A percentile compares a stretch with the other conserved stretches of the same genome.
These are phyloP conservation scores for Drosophila guanche DNA, from an alignment of 1,140 invertebrate species.

Conservation along the genomic window DNA sequence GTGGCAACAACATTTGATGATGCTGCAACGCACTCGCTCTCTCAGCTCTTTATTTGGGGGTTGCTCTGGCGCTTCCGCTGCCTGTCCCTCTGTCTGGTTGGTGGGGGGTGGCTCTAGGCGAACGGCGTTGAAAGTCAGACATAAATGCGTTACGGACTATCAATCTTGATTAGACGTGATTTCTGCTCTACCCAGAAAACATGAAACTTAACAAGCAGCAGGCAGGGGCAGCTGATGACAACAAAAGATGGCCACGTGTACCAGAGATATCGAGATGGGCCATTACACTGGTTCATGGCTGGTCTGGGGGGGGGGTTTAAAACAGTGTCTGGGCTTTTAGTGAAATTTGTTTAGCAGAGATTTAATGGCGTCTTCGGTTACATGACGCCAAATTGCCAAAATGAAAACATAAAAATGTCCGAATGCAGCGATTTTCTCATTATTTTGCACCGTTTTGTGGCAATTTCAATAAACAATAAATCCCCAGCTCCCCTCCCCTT, in stretches of 20 bases:
- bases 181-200: slow-evolving; percentile 59
- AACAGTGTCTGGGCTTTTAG: slow-evolving; percentile 34
- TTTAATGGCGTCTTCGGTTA: slow-evolving; percentile 70
- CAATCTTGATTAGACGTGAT: slow-evolving; percentile 83
- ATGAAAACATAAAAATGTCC: slow-evolving; percentile 81
- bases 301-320: too few species aligned
- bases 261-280: slow-evolving; percentile 13
- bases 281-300: neutral
- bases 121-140: slow-evolving; percentile 59
- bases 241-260: slow-evolving; percentile 70
- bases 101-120: slow-evolving; percentile 11
- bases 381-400: slow-evolving; percentile 55
- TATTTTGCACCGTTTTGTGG: slow-evolving; percentile 82
- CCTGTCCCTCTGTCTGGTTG: neutral
- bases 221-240: slow-evolving; percentile 4
- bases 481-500: slow-evolving; percentile 44
- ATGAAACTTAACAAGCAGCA: slow-evolving; percentile 68
- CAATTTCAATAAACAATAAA: slow-evolving; percentile 82
- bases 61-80: slow-evolving; percentile 1
- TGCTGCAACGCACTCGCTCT: slow-evolving; percentile 47
- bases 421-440: slow-evolving; percentile 76
- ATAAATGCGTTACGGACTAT: slow-evolving; percentile 80
- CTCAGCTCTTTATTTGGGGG: slow-evolving; percentile 2
- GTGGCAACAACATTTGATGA: slow-evolving; percentile 74
- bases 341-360: slow-evolving; percentile 44